Conservation (phyloP, 2,797 vertebrate genomes). For the Phalloptychus januarius region DNA sequence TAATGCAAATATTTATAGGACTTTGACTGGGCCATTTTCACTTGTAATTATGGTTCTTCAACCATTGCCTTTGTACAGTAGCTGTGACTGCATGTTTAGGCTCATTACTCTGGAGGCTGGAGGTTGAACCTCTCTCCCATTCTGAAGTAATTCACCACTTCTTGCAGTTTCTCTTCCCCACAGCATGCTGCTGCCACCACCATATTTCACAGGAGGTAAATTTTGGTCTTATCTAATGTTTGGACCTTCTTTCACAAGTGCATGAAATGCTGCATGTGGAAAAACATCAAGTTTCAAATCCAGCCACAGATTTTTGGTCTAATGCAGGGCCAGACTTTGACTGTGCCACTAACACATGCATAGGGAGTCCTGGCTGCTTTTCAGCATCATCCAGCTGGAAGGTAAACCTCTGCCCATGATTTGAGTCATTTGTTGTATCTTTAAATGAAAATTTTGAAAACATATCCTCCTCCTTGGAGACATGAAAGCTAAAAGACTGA, state of each 20-base stretch:
- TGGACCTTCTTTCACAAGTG: not conserved
- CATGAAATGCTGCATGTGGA: not conserved
- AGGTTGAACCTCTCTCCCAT: not conserved
- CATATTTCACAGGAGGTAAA: not conserved
- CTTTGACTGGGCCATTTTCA: not conserved
- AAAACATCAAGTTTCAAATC: not conserved
- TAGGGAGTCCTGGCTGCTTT: not conserved
- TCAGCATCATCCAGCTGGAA: not conserved
- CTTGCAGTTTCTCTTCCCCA: not conserved
- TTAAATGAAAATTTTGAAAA: not conserved
- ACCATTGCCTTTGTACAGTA: not conserved
- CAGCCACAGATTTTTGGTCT: too few relatives aligned
- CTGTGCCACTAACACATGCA: not conserved
- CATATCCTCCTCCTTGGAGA: not conserved
- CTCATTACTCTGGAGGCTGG: not conserved
- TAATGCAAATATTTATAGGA: not conserved
- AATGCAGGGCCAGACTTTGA: too few relatives aligned
- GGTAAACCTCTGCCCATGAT: not conserved
- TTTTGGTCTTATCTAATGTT: not conserved
- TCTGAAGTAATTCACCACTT: not conserved
- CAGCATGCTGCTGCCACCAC: not conserved
- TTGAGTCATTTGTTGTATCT: not conserved
- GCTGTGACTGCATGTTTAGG: not conserved
- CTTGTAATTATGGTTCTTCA: not conserved
- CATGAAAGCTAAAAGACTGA: not conserved